Percentiles rank a stretch among this genome's conserved stretches.
Conservation (phyloP, 2,888 invertebrate species). For the Cyaniris semiargus region DNA sequence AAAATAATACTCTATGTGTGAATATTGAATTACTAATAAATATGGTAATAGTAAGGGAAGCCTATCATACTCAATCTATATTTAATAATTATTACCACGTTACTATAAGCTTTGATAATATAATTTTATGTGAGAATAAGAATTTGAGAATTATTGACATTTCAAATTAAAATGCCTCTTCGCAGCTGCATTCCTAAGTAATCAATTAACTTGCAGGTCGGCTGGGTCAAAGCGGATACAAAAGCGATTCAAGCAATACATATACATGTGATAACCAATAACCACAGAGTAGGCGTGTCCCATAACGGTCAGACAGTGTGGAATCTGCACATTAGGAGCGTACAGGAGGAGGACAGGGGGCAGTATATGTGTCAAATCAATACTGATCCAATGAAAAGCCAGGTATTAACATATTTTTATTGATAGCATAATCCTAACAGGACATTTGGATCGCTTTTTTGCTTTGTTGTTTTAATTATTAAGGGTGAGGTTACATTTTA, state of each 20-base stretch:
- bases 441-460: not conserved
- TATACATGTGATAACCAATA: slow-evolving; percentile 95
- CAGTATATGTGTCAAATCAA: slow-evolving; percentile 97
- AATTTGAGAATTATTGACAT: not conserved
- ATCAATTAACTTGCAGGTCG: slow-evolving; percentile 82
- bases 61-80: too few relatives aligned
- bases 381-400: slow-evolving; percentile 96
- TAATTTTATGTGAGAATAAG: too few relatives aligned
- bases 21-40: too few relatives aligned
- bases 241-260: slow-evolving; percentile 96
- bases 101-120: too few relatives aligned
- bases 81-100: too few relatives aligned
- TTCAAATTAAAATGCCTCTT: not conserved
- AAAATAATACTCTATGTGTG: too few relatives aligned
- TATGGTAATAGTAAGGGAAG: too few relatives aligned
- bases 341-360: slow-evolving; percentile 93
- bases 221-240: slow-evolving; percentile 96
- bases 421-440: slow-evolving; percentile 8
- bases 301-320: slow-evolving; percentile 92
- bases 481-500: not conserved
- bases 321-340: slow-evolving; percentile 93
- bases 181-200: slow-evolving; percentile 37
- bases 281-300: slow-evolving; percentile 91
- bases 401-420: slow-evolving; percentile 78
- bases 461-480: not conserved